Base-by-base conservation (phyloP, 1,140 invertebrate species). In the Rhyacophila brunnea region DNA sequence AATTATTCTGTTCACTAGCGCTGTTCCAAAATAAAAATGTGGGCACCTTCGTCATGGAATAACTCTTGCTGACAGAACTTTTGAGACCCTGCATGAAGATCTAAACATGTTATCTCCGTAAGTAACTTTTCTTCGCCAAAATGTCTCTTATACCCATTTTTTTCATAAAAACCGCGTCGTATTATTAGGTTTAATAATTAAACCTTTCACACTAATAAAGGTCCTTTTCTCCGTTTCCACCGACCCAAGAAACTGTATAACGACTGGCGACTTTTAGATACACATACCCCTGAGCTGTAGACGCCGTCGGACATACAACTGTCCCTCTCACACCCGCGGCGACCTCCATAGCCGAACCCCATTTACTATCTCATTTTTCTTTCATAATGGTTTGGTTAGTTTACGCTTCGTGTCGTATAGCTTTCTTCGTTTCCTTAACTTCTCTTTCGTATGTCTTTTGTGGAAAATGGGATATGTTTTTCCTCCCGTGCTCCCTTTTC, bases 211-310 rank as follows among this genome's bases (percentile, higher is more conserved):
- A 34, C n/a, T 45, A 64, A 59, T 50, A 64, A 64, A 64, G 49
- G 28, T 10, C 61, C 38, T 51, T 64, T 64, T 64, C 60, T 58
- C 60, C 54, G 44, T 62, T 56, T 57, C 56, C 44, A 50, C 61
- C 56, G 56, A 54, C 56, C 48, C 61, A 64, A 64, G 61, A 64
- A 64, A 64, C 61, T 58, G 56, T 64, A 64, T 64, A 64, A 64
- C 61, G 61, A 64, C 56, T 48, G 61, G 61, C 61, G 61, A 64
- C 61, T 56, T 52, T n/a, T 55, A 49, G 48, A 49, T 36, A 20
- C 51, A 51, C 53, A 43, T 13, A 11, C 34, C 58, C 35, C 35
- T 10, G 10, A 19, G 6, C 32, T 28, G 20, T 36, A 14, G 10
- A 17, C 43, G 10, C 42, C 35, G 46, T 51, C 50, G 34, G 54